These are phyloP conservation scores for Proales similis DNA, from an alignment of 1,140 invertebrate genomes.

Conservation along the genomic window DNA sequence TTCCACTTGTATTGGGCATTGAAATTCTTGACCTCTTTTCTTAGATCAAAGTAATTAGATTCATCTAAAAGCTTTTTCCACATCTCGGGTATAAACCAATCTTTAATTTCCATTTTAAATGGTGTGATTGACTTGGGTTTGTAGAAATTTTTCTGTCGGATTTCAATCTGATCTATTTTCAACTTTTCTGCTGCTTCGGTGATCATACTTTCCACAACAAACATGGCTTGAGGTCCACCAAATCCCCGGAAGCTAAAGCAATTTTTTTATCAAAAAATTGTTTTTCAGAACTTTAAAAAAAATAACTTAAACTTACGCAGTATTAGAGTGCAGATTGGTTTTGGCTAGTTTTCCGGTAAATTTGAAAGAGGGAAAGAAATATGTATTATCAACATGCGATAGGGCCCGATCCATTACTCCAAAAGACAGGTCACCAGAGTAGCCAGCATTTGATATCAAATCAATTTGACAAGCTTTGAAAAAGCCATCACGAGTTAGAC, in stretches of 20 bases:
- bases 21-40: conserved; percentile 60
- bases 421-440: conserved; percentile 71
- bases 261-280: not conserved
- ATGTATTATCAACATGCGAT: conserved; percentile 60
- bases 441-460: conserved; percentile 75
- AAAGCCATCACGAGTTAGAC: conserved; percentile 8
- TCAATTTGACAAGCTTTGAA: conserved; percentile 58
- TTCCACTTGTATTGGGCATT: conserved; percentile 75
- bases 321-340: conserved; percentile 53
- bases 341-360: conserved; percentile 46
- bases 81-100: conserved; percentile 70
- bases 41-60: conserved; percentile 63
- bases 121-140: conserved; percentile 69
- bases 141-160: conserved; percentile 70
- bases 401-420: conserved; percentile 70
- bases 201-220: conserved; percentile 47
- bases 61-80: conserved; percentile 71
- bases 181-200: conserved; percentile 44
- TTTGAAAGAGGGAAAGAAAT: conserved; percentile 46
- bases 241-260: conserved; percentile 46
- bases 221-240: conserved; percentile 50
- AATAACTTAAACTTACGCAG: conserved; percentile 42
- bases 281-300: not conserved
- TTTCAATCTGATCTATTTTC: conserved; percentile 45
- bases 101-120: conserved; percentile 66